Evolutionary conservation across 2,797 vertebrate species (phyloP).

Genomic region (Orestias chungarensis): DNA sequence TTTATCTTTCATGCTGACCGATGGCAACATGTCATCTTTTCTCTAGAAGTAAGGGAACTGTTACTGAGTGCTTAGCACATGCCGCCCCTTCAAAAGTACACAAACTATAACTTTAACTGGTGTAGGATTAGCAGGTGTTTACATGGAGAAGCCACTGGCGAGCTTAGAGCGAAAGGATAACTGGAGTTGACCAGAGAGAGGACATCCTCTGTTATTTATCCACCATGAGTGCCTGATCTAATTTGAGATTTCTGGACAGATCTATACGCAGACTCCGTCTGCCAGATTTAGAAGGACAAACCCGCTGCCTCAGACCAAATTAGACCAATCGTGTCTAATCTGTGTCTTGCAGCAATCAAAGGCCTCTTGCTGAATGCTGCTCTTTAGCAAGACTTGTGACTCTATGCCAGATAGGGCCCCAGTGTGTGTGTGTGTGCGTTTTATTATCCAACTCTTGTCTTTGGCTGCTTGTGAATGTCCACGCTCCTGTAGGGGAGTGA

Average conservation of each 20-base stretch:
- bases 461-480: slow-evolving; percentile 42
- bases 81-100: not conserved
- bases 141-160: slow-evolving; percentile 6
- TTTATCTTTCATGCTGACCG: not conserved
- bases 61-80: not conserved
- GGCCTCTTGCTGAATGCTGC: slow-evolving; percentile 24
- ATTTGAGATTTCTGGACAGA: slow-evolving; percentile 37
- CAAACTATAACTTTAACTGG: not conserved
- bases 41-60: not conserved
- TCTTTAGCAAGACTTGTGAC: slow-evolving; percentile 28
- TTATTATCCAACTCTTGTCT: slow-evolving; percentile 43
- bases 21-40: not conserved
- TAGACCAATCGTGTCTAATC: slow-evolving; percentile 32
- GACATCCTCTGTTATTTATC: slow-evolving; percentile 60
- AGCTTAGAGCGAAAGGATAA: slow-evolving; percentile 17
- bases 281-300: slow-evolving; percentile 35
- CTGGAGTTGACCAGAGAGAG: slow-evolving; percentile 26
- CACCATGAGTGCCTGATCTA: slow-evolving; percentile 39
- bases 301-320: slow-evolving; percentile 18
- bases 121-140: slow-evolving; percentile 34
- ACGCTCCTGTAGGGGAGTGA: slow-evolving; percentile 70
- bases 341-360: slow-evolving; percentile 27
- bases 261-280: slow-evolving; percentile 13
- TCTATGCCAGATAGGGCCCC: slow-evolving; percentile 31
- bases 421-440: slow-evolving; percentile 29